These are phyloP conservation scores for Notolabrus celidotus DNA, from an alignment of 2,797 vertebrate species.

Conservation along the genomic window DNA sequence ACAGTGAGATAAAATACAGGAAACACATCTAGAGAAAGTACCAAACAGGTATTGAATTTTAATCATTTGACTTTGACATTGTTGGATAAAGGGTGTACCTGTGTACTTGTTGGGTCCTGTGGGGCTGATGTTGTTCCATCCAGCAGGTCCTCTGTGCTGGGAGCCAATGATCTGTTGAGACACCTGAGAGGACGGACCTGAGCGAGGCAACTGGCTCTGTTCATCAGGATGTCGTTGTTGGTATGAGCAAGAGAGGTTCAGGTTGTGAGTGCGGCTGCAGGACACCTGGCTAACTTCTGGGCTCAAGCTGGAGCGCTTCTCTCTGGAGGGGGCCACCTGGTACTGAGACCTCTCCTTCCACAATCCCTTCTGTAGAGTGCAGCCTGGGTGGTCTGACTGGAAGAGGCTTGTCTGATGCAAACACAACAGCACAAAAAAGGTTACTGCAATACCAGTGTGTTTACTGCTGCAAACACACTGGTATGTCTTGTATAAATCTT, in stretches of 20 bases:
- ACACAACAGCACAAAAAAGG: not conserved
- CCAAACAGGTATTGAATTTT: not conserved
- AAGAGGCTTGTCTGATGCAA: slow-evolving; percentile 80
- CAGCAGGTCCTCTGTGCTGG: slow-evolving; percentile 81
- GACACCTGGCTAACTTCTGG: slow-evolving; percentile 85
- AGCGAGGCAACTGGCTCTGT: slow-evolving; percentile 79
- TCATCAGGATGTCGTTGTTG: slow-evolving; percentile 84
- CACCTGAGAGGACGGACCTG: slow-evolving; percentile 79
- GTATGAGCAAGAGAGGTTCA: slow-evolving; percentile 87
- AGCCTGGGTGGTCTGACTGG: slow-evolving; percentile 85
- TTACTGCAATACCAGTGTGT: not conserved
- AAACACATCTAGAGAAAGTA: not conserved
- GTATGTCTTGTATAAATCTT: too few relatives aligned
- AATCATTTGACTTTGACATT: not conserved
- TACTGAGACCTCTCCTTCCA: slow-evolving; percentile 86
- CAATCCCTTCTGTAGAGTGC: slow-evolving; percentile 80
- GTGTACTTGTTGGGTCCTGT: slow-evolving; percentile 57
- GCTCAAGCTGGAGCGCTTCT: slow-evolving; percentile 83
- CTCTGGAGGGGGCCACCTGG: slow-evolving; percentile 71
- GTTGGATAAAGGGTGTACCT: slow-evolving; percentile 48
- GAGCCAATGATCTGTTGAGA: slow-evolving; percentile 88
- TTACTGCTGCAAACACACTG: not conserved
- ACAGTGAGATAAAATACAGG: not conserved
- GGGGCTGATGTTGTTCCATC: slow-evolving; percentile 81
- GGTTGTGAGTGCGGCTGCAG: slow-evolving; percentile 82